phyloP scores from a whole-genome alignment of 2,888 invertebrate species.

The Philopedon plagiatum region DNA sequence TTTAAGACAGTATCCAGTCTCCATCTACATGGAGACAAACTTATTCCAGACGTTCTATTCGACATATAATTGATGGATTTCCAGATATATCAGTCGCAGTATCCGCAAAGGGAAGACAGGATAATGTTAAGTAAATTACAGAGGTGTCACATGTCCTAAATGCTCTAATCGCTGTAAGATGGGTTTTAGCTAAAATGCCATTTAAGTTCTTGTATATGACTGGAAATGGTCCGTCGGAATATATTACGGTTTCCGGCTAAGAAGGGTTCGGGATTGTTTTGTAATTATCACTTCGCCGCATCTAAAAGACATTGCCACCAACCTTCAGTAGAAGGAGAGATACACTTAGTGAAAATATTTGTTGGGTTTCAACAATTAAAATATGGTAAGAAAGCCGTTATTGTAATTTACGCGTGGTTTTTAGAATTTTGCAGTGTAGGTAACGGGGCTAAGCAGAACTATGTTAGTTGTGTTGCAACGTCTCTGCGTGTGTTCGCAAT shows the following conservation, averaged over 20 bases:
- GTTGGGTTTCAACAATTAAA: too few relatives aligned
- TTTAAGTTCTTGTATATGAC: slow-evolving; percentile 27
- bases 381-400: too few relatives aligned
- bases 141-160: slow-evolving; percentile 42
- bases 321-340: too few relatives aligned
- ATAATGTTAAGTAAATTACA: slow-evolving; percentile 47
- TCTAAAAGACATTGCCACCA: slow-evolving; percentile 15
- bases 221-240: slow-evolving; percentile 33
- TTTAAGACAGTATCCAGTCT: slow-evolving; percentile 10
- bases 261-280: slow-evolving; percentile 19
- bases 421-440: too few relatives aligned
- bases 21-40: slow-evolving; percentile 29
- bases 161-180: slow-evolving; percentile 40
- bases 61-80: slow-evolving; percentile 45
- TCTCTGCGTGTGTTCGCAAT: too few relatives aligned
- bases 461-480: too few relatives aligned
- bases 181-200: slow-evolving; percentile 34
- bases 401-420: too few relatives aligned
- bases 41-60: slow-evolving; percentile 35
- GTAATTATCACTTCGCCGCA: slow-evolving; percentile 13
- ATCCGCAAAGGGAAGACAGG: slow-evolving; percentile 25
- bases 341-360: too few relatives aligned
- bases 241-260: slow-evolving; percentile 30
- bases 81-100: slow-evolving; percentile 34
- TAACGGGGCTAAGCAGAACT: too few relatives aligned